phyloP scores from a whole-genome alignment of 2,888 invertebrate species.

The Athetis lepigone region DNA sequence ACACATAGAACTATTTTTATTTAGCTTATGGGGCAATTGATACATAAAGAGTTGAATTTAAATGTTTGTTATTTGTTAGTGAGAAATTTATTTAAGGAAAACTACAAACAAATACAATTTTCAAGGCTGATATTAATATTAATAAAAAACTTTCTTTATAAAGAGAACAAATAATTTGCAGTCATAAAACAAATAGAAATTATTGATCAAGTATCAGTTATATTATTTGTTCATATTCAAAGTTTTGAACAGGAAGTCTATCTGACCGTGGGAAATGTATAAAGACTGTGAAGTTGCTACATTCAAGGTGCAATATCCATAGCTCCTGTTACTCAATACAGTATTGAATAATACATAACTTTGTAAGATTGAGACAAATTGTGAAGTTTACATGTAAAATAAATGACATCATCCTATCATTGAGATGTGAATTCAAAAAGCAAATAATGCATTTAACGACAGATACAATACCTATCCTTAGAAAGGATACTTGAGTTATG shows the following conservation, averaged over 20 bases:
- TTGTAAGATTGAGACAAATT: slow-evolving; percentile 40
- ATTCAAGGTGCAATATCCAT: slow-evolving; percentile 42
- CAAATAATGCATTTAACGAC: slow-evolving; percentile 42
- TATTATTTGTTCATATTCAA: slow-evolving; percentile 37
- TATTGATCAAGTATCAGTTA: slow-evolving; percentile 10
- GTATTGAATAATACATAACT: slow-evolving; percentile 33
- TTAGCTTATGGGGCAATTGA: too few species aligned
- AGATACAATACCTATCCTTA: slow-evolving; percentile 17
- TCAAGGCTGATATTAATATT: slow-evolving; percentile 18
- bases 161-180: neutral
- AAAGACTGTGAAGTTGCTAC: slow-evolving; percentile 21
- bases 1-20: too few species aligned
- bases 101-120: neutral
- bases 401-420: slow-evolving; percentile 55
- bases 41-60: too few species aligned
- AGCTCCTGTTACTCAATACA: slow-evolving; percentile 18
- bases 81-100: too few species aligned
- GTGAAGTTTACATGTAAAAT: slow-evolving; percentile 45
- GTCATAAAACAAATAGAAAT: slow-evolving; percentile 11
- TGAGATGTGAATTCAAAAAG: slow-evolving; percentile 48
- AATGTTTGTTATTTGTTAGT: too few species aligned
- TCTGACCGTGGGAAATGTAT: slow-evolving; percentile 28
- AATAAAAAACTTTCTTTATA: slow-evolving; percentile 1
- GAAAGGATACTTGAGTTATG: slow-evolving; percentile 8
- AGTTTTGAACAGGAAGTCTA: slow-evolving; percentile 42